Evolutionary conservation across 1,140 invertebrate genomes (phyloP).

Genomic region (Drosophila orena): DNA sequence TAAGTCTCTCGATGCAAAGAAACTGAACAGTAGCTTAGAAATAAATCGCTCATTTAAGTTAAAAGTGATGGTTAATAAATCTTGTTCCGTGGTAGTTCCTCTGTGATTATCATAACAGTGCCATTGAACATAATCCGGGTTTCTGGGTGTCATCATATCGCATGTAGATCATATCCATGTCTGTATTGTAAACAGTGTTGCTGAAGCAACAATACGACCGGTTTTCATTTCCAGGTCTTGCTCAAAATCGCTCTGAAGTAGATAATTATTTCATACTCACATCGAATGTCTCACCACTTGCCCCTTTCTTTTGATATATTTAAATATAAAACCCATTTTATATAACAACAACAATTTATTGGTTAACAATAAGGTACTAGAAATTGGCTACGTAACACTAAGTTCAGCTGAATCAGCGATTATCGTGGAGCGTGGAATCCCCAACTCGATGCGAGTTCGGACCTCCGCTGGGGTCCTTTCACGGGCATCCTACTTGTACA

Average conservation of each 20-base stretch:
- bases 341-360: constrained; percentile 35
- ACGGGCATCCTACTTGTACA: constrained; percentile 66
- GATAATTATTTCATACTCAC: neutral
- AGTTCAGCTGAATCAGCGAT: constrained; percentile 26
- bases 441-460: constrained; percentile 61
- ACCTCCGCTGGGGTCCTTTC: constrained; percentile 51
- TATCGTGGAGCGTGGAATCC: constrained; percentile 13
- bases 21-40: no score
- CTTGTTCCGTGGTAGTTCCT: no score
- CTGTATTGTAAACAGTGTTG: no score
- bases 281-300: neutral
- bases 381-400: constrained; percentile 69
- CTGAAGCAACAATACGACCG: no score
- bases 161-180: no score
- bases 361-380: constrained; percentile 45
- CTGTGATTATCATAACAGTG: no score
- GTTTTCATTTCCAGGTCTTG: no score
- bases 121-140: no score
- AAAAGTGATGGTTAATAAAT: no score
- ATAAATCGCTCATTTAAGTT: no score
- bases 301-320: constrained; percentile 12
- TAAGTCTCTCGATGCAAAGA: no score
- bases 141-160: no score
- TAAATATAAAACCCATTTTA: neutral
- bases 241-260: neutral